phyloP scores from a whole-genome alignment of 1,140 invertebrate species.

The Eulimnadia texana region DNA sequence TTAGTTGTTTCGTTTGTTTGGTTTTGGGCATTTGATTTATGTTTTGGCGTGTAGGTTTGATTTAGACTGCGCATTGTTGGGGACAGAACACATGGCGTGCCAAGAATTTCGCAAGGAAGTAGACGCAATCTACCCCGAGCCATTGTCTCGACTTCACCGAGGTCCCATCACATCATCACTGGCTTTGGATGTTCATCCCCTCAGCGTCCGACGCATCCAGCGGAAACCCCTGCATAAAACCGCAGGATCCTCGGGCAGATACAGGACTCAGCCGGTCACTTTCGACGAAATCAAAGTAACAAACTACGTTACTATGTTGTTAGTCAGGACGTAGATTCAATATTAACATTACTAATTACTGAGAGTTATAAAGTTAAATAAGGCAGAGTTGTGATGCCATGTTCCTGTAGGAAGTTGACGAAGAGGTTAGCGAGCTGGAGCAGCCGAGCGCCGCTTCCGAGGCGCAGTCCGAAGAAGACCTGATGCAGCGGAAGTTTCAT shows the following conservation, averaged over 20 bases:
- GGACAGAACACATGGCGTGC: conserved; percentile 11
- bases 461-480: conserved; percentile 7
- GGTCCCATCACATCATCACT: background rate
- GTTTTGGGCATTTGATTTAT: no score
- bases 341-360: background rate
- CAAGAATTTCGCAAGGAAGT: conserved; percentile 16
- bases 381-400: background rate
- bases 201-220: conserved; percentile 4
- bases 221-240: conserved; percentile 6
- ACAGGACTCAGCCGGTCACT: conserved; percentile 18
- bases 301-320: background rate
- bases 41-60: no score
- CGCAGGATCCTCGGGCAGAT: conserved; percentile 7
- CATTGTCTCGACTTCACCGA: conserved; percentile 13
- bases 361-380: background rate
- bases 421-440: conserved; percentile 5
- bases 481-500: conserved; percentile 10
- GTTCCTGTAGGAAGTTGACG: conserved; percentile 3
- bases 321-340: background rate
- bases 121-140: conserved; percentile 13
- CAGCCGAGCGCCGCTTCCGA: background rate
- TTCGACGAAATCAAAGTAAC: conserved; percentile 19
- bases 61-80: no score
- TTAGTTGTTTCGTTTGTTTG: no score
- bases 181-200: conserved; percentile 8